phyloP scores from a whole-genome alignment of 2,797 vertebrate species.

The Fundulus diaphanus region DNA sequence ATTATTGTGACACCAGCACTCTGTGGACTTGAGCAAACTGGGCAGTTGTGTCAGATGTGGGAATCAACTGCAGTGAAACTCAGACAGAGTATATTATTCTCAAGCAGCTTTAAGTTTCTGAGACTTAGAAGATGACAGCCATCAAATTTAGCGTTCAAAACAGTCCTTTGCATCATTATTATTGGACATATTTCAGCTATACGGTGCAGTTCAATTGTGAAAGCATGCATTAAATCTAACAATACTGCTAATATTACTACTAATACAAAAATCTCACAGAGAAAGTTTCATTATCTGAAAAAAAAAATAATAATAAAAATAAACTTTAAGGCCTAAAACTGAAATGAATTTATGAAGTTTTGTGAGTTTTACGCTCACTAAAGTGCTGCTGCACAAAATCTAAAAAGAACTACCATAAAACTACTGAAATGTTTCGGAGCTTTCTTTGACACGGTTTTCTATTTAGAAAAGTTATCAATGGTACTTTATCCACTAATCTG shows the following conservation, averaged over 20 bases:
- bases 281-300: neutral
- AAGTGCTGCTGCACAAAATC: neutral
- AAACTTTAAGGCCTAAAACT: too few relatives aligned
- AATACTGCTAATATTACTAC: too few relatives aligned
- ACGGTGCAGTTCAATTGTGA: neutral
- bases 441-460: neutral
- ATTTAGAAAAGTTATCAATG: neutral
- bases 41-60: neutral
- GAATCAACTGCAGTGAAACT: neutral
- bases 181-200: neutral
- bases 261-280: neutral
- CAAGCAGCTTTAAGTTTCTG: neutral
- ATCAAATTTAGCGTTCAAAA: neutral
- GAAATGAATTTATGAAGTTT: neutral
- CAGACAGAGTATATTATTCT: neutral
- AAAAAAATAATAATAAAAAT: too few relatives aligned
- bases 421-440: neutral
- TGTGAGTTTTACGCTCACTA: neutral
- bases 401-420: neutral
- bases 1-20: neutral
- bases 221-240: neutral
- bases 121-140: neutral
- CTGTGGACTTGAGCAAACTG: neutral
- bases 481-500: neutral
- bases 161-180: neutral